Conservation (phyloP, 2,113 vertebrate genomes). For the Hymenochirus boettgeri region DNA sequence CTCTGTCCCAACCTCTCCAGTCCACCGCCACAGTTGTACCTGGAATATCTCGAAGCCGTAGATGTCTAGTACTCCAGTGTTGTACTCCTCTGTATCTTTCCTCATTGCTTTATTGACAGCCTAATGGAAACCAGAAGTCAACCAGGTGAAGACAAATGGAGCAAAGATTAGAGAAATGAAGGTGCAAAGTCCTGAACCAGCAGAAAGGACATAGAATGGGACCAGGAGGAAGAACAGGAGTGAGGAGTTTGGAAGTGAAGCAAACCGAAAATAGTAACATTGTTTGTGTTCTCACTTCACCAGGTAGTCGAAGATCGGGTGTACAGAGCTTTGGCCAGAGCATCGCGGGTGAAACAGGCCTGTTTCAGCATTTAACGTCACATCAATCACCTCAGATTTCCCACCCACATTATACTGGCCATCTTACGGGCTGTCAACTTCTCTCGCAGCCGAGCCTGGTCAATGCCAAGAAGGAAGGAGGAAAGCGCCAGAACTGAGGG, state of each 20-base stretch:
- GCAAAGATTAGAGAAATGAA: neutral
- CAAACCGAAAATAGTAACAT: neutral
- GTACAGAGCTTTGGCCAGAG: slow-evolving; percentile 72
- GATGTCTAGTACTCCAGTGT: slow-evolving; percentile 74
- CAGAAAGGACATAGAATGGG: neutral
- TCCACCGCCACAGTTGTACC: slow-evolving; percentile 47
- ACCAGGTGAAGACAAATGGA: neutral
- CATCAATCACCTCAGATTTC: slow-evolving; percentile 66
- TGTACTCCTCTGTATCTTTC: slow-evolving; percentile 71
- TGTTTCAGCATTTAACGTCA: slow-evolving; percentile 75
- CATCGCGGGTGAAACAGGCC: slow-evolving; percentile 69
- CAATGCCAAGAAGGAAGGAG: slow-evolving; percentile 67
- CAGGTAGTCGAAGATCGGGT: slow-evolving; percentile 71
- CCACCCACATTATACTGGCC: slow-evolving; percentile 81
- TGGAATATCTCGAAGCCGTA: slow-evolving; percentile 81
- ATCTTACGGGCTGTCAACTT: slow-evolving; percentile 73
- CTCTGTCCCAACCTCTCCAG: neutral
- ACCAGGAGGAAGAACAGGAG: neutral
- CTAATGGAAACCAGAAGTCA: slow-evolving; percentile 43
- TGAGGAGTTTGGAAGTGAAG: neutral
- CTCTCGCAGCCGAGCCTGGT: slow-evolving; percentile 62
- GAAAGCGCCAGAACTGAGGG: slow-evolving; percentile 71
- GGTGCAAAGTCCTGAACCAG: neutral
- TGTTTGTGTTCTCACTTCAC: slow-evolving; percentile 59
- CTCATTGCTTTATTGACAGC: slow-evolving; percentile 72